These are phyloP conservation scores for Plusia festucae DNA, from an alignment of 2,888 invertebrate species.

Conservation along the genomic window DNA sequence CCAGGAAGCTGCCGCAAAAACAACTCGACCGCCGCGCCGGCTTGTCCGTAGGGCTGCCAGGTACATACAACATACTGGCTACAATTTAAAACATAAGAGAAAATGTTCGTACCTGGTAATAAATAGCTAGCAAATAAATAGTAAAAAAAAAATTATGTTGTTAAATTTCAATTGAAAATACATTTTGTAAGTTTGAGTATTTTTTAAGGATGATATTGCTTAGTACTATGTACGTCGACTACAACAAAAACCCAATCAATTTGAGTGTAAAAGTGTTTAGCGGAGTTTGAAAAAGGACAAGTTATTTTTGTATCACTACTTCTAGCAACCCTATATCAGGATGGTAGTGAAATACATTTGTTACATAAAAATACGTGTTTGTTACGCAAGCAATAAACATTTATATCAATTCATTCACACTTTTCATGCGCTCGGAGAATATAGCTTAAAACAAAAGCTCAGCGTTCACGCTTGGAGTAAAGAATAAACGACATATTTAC, in stretches of 20 bases:
- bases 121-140: too few relatives aligned
- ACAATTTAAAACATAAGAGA: too few relatives aligned
- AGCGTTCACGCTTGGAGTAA: background rate
- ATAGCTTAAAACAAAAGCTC: background rate
- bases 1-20: constrained; percentile 33
- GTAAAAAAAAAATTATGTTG: too few relatives aligned
- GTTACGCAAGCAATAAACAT: constrained; percentile 32
- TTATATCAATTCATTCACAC: constrained; percentile 25
- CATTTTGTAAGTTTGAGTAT: too few relatives aligned
- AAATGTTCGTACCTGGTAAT: too few relatives aligned
- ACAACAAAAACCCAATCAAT: too few relatives aligned
- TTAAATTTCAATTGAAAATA: too few relatives aligned
- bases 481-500: background rate
- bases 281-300: too few relatives aligned
- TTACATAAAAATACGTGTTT: constrained; percentile 41
- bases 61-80: too few relatives aligned
- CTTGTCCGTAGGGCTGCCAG: constrained; percentile 26
- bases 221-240: too few relatives aligned
- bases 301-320: background rate
- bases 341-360: constrained; percentile 28
- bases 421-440: background rate
- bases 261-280: too few relatives aligned
- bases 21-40: constrained; percentile 36
- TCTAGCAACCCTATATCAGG: constrained; percentile 27
- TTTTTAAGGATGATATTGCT: too few relatives aligned